phyloP scores from a whole-genome alignment of 64 coral and sea anemone species.

The Stichodactyla helianthus region DNA sequence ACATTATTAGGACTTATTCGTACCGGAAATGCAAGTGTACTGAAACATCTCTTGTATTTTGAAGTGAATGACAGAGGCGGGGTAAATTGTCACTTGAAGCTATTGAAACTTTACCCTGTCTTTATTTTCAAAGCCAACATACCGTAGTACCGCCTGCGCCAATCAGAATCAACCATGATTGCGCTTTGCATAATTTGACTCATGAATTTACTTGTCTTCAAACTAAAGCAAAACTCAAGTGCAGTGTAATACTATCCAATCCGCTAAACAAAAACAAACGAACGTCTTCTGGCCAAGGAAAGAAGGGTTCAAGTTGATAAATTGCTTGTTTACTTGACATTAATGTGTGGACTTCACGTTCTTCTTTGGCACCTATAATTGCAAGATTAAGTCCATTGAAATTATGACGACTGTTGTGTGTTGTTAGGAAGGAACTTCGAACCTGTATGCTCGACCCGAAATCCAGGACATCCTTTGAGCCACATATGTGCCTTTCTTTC shows the following conservation, averaged over 20 bases:
- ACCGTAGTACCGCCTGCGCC: slow-evolving; percentile 28
- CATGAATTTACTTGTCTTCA: slow-evolving; percentile 11
- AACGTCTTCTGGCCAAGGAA: background rate
- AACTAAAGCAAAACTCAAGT: background rate
- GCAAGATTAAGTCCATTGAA: slow-evolving; percentile 8
- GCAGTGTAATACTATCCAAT: slow-evolving; percentile 6
- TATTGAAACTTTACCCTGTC: slow-evolving; percentile 52
- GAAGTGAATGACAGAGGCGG: slow-evolving; percentile 62
- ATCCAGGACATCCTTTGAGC: background rate
- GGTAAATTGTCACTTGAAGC: slow-evolving; percentile 59
- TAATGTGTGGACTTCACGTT: background rate
- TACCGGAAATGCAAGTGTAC: slow-evolving; percentile 44
- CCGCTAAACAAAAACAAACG: slow-evolving; percentile 14
- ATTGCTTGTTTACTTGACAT: background rate
- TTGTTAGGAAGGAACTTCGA: background rate
- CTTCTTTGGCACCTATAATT: slow-evolving; percentile 10
- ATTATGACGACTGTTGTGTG: background rate
- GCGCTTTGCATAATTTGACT: slow-evolving; percentile 23
- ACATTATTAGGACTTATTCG: background rate
- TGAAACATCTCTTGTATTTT: slow-evolving; percentile 47
- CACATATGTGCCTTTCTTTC: background rate
- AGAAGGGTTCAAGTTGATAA: slow-evolving; percentile 8
- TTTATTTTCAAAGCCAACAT: slow-evolving; percentile 60
- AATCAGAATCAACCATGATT: slow-evolving; percentile 28
- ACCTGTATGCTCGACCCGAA: background rate